Evolutionary conservation across 2,888 invertebrate species (phyloP), one percentile per base, ranked within the genome.

Genomic region (Rotaria socialis): DNA sequence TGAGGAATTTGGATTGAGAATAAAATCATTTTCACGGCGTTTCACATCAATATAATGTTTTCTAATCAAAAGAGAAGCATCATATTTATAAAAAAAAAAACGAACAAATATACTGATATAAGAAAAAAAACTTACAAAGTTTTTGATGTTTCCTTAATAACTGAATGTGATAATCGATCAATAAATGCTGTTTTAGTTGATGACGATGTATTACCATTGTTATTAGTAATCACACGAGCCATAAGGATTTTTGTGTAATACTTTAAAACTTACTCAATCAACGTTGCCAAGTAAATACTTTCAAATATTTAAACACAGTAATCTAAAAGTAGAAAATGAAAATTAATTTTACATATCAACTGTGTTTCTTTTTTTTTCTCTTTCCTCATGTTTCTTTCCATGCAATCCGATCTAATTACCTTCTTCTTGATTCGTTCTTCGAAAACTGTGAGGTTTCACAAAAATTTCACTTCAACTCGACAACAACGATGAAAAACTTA

Each of bases 141-240:
- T n/a, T 80, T 80, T 11, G 80, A 80, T 24, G 80, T 80, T 47
- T 80, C 80, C 19, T 80, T 80, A 47, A 80, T 80, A n/a, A 80
- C 80, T n/a, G 43, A 24, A 80, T 80, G 80, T 11, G 80, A n/a
- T 80, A 80, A 80, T 80, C 47, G 80, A 80, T 80, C 80, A 47
- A 80, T 43, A 43, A 80, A 43, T n/a, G 80, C 47, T 24, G 80
- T 80, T 47, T 35, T 80, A n/a, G 24, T 14, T 14, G 67, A 10
- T 67, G 27, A 67, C 3, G 35, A 67, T 27, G 22, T 35, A 67
- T 67, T 67, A 27, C 35, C 27, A 35, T 67, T 67, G 35, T 67
- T 35, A 67, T 67, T 67, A 67, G 35, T 6, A 16, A 10, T 2
- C 14, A 67, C 35, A 67, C 7, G 67, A 67, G 67, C 67, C 67